Percentiles rank a stretch among this genome's conserved stretches.
Conservation (phyloP, 2,113 vertebrate genomes). For the Megaceryle maxima region DNA sequence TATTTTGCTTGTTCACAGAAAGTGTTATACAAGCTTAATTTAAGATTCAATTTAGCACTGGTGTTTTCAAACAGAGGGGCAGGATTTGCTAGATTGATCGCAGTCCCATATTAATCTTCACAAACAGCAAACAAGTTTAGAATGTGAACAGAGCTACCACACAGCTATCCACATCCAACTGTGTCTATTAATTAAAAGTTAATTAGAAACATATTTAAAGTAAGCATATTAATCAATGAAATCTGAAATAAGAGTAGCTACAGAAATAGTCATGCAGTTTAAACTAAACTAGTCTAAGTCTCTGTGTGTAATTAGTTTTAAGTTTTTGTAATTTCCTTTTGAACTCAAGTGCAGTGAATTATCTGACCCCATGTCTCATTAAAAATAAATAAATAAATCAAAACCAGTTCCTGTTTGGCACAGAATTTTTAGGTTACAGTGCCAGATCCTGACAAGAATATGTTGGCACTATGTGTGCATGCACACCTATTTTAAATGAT, state of each 20-base stretch:
- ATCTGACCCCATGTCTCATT: neutral
- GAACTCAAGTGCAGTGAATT: neutral
- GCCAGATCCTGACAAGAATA: neutral
- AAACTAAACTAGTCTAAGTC: neutral
- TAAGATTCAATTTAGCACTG: neutral
- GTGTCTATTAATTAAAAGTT: neutral
- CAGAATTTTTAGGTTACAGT: neutral
- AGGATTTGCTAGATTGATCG: neutral
- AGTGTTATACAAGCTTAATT: neutral
- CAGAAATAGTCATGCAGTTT: neutral
- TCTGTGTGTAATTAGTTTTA: neutral
- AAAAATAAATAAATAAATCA: neutral
- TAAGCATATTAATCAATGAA: neutral
- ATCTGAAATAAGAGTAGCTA: neutral
- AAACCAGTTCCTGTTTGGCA: neutral
- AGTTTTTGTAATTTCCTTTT: neutral
- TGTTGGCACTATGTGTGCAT: neutral
- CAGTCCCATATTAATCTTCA: neutral
- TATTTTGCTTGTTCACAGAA: neutral
- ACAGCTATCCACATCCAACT: neutral
- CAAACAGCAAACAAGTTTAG: neutral
- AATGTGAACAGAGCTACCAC: neutral
- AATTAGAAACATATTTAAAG: neutral
- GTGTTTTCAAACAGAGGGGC: neutral
- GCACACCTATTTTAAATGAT: neutral